Evolutionary conservation across 1,140 invertebrate species (phyloP).

Genomic region (Aphidius ervi): DNA sequence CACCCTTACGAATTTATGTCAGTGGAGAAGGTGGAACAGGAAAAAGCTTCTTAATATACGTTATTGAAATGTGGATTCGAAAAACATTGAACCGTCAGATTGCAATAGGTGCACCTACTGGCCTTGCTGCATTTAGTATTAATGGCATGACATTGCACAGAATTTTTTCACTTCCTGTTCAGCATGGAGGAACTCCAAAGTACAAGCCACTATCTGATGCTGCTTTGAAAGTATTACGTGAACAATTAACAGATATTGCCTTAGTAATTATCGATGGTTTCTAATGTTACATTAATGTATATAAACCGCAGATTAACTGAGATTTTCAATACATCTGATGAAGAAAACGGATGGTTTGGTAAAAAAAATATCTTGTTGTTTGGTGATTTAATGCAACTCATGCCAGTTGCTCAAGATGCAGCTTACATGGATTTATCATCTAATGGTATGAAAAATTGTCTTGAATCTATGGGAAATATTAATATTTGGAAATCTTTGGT

Average conservation of each 20-base stretch:
- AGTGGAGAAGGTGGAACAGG: conserved; percentile 30
- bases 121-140: conserved; percentile 33
- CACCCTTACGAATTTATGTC: conserved; percentile 18
- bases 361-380: conserved; percentile 29
- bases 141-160: conserved; percentile 30
- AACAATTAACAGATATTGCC: conserved; percentile 28
- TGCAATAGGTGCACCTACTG: conserved; percentile 30
- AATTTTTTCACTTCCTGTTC: conserved; percentile 32
- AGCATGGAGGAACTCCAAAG: conserved; percentile 26
- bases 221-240: conserved; percentile 30
- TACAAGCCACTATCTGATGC: conserved; percentile 29
- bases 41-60: conserved; percentile 28
- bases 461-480: conserved; percentile 23
- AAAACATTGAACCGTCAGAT: conserved; percentile 22
- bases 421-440: conserved; percentile 27
- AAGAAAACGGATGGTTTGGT: conserved; percentile 26
- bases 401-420: conserved; percentile 31
- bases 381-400: conserved; percentile 39
- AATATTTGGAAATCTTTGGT: conserved; percentile 30
- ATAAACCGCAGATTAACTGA: conserved; percentile 24
- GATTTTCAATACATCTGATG: conserved; percentile 23
- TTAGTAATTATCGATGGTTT: conserved; percentile 30
- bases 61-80: conserved; percentile 24
- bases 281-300: conserved; percentile 30
- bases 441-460: conserved; percentile 25